Evolutionary conservation across 2,888 invertebrate species (phyloP).

Genomic region (Napeogenes inachia): DNA sequence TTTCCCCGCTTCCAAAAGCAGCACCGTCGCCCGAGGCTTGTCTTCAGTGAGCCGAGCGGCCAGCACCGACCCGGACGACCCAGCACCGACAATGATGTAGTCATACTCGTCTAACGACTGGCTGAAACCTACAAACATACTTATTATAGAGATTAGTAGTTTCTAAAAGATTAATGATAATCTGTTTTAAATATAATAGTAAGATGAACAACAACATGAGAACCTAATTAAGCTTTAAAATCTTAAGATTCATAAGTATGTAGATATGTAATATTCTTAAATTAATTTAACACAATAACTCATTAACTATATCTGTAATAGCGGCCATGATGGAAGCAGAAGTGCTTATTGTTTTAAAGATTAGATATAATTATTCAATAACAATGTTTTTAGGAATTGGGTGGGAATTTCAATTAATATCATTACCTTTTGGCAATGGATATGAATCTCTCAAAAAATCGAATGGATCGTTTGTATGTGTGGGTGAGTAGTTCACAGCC

Average conservation of each 20-base stretch:
- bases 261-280: constrained; percentile 1
- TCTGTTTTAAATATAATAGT: no score
- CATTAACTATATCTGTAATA: constrained; percentile 21
- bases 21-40: constrained; percentile 70
- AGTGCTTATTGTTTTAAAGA: constrained; percentile 12
- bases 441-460: constrained; percentile 65
- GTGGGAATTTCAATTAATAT: constrained; percentile 9
- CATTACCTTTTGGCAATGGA: constrained; percentile 66
- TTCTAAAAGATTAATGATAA: no score
- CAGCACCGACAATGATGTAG: constrained; percentile 83
- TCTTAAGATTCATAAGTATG: background rate
- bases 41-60: constrained; percentile 83
- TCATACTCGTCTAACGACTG: constrained; percentile 74
- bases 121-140: constrained; percentile 17
- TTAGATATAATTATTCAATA: constrained; percentile 1
- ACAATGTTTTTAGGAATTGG: constrained; percentile 8
- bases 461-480: constrained; percentile 55
- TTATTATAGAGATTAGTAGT: background rate
- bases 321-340: constrained; percentile 17
- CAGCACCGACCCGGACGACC: constrained; percentile 83
- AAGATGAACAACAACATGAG: background rate
- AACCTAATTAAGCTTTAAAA: no score
- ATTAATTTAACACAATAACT: constrained; percentile 24
- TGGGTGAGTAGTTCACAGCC: constrained; percentile 48
- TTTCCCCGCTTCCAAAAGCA: constrained; percentile 81